Evolutionary conservation across 2,888 invertebrate species (phyloP).

Genomic region (Spodoptera picta): DNA sequence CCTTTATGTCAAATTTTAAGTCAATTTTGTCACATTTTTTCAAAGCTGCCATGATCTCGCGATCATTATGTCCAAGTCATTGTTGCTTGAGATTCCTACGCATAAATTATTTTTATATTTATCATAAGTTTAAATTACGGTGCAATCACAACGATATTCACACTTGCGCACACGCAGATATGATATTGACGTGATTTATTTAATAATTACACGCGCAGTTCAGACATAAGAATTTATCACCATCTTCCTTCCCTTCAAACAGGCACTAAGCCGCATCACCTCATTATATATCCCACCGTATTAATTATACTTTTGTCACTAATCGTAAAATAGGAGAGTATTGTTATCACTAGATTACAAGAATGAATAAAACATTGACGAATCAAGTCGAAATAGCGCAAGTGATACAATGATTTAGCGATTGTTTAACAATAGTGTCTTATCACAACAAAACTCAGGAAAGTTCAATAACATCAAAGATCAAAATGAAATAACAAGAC

Average conservation of each 20-base stretch:
- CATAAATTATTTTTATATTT: slow-evolving; percentile 32
- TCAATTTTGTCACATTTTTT: slow-evolving; percentile 16
- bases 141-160: slow-evolving; percentile 19
- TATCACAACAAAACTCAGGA: slow-evolving; percentile 46
- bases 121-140: slow-evolving; percentile 26
- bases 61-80: background rate
- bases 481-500: slow-evolving; percentile 36
- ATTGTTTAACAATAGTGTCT: slow-evolving; percentile 12
- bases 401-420: slow-evolving; percentile 21
- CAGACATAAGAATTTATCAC: slow-evolving; percentile 43
- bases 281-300: slow-evolving; percentile 24
- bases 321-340: slow-evolving; percentile 57
- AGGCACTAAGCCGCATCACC: slow-evolving; percentile 25
- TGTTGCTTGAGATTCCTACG: slow-evolving; percentile 32
- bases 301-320: slow-evolving; percentile 39
- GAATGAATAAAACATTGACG: slow-evolving; percentile 48
- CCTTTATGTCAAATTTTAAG: slow-evolving; percentile 12
- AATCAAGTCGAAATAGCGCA: slow-evolving; percentile 36
- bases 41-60: slow-evolving; percentile 36
- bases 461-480: slow-evolving; percentile 12
- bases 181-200: slow-evolving; percentile 10
- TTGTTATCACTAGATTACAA: slow-evolving; percentile 53
- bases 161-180: slow-evolving; percentile 18
- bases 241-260: slow-evolving; percentile 23
- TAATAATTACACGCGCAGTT: slow-evolving; percentile 12